Evolutionary conservation across 2,797 vertebrate species (phyloP).

Genomic region (Coregonus sp.): DNA sequence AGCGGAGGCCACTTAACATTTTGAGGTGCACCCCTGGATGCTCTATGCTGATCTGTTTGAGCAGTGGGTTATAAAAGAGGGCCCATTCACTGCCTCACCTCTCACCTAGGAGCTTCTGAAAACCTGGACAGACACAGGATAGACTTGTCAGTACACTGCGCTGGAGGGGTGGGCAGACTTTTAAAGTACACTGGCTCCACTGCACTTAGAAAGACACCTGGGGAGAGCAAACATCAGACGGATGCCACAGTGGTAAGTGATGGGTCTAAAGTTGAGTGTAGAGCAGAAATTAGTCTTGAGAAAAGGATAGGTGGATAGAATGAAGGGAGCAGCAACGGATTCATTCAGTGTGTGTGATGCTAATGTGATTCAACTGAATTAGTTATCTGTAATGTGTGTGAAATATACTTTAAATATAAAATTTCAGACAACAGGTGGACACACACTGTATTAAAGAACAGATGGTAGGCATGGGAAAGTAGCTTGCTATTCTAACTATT

Average conservation of each 20-base stretch:
- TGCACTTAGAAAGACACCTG: not conserved
- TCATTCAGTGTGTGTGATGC: too few species aligned
- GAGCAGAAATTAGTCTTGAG: not conserved
- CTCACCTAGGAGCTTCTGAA: not conserved
- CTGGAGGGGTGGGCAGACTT: not conserved
- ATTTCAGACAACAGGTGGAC: constrained; percentile 36
- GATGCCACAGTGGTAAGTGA: not conserved
- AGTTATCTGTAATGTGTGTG: not conserved
- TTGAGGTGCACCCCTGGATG: not conserved
- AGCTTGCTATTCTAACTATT: not conserved
- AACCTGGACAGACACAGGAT: not conserved
- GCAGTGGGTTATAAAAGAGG: not conserved
- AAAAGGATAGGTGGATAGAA: not conserved
- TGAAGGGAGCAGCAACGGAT: not conserved
- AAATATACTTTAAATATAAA: constrained; percentile 1
- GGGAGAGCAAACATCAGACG: not conserved
- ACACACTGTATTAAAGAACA: constrained; percentile 35
- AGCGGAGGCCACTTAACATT: not conserved
- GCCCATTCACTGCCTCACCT: not conserved
- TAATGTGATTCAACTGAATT: not conserved
- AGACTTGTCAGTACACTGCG: not conserved
- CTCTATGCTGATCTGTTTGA: not conserved
- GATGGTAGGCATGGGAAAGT: constrained; percentile 51
- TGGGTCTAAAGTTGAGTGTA: not conserved
- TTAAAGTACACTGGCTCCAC: not conserved